Evolutionary conservation across 2,113 vertebrate genomes (phyloP), one percentile per base, ranked within the genome.

Genomic region (Cyanoderma ruficeps): DNA sequence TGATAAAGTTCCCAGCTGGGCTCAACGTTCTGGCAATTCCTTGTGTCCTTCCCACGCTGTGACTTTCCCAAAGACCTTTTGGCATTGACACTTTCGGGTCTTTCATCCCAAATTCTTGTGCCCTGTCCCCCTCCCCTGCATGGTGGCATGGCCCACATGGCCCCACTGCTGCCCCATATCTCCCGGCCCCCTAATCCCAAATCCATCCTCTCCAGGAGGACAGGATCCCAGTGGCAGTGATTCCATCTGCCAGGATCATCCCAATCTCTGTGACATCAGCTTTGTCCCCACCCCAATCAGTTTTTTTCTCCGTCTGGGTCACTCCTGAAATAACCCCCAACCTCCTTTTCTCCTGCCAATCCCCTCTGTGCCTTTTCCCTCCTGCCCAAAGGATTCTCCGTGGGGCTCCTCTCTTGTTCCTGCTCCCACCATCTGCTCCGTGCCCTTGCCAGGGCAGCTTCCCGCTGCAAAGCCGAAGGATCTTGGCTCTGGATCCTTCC

Each of bases 371-470:
- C 39, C 63, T 80, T 72, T 77, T 59, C 74, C 65, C 12, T 1
- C 19, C 81, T 71, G 72, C 55, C 89, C 81, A 33, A 65, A 89
- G 81, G 65, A 84, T 89, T 65, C 93, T 50, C 87, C 1, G 27
- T 28, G 69, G 89, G 87, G 60, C 27, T 95, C 9, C 64, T 80
- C 56, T 67, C 77, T 25, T 35, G 21, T 87, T 84, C 91, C 87
- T 44, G 59, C 74, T 63, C 56, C 93, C 64, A 68, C 93, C 95
- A 95, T 93, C 96, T 94, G 96, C 90, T 97, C 83, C 2, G 2
- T 86, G 61, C 86, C 76, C 77, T 49, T 88, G 75, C 79, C 91
- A 64, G 77, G 15, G 70, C 53, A 12, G 37, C 44, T 63, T 47
- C 84, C 42, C 0, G 1, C 64, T n/a, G 56, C 69, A 47, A 59